Conservation (phyloP, 2,888 invertebrate genomes). For the Gortyna flavago region DNA sequence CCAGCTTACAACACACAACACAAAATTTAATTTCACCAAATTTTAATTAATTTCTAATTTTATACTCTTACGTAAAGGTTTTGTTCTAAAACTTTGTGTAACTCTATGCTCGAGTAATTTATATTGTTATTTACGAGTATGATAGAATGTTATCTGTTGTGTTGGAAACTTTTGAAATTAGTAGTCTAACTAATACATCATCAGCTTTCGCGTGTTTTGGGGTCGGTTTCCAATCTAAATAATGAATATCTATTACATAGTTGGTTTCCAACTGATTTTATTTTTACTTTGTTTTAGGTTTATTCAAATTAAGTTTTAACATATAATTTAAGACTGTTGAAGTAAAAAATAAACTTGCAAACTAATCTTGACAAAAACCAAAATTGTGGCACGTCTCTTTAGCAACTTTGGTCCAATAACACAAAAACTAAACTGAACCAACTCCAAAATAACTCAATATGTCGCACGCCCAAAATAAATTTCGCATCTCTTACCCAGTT, state of each 20-base stretch:
- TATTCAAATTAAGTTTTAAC: background rate
- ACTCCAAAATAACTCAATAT: slow-evolving; percentile 43
- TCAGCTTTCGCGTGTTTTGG: slow-evolving; percentile 11
- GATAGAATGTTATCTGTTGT: slow-evolving; percentile 48
- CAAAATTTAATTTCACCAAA: slow-evolving; percentile 53
- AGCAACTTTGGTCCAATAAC: slow-evolving; percentile 3
- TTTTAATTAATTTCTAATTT: slow-evolving; percentile 66
- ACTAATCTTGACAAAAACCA: background rate
- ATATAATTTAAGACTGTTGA: background rate
- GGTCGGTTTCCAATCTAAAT: slow-evolving; percentile 11
- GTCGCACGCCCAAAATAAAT: slow-evolving; percentile 24
- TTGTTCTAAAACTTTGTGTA: slow-evolving; percentile 42
- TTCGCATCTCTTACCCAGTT: slow-evolving; percentile 39
- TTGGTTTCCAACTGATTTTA: background rate
- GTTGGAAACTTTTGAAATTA: slow-evolving; percentile 43
- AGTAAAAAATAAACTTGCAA: background rate
- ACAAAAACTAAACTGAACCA: slow-evolving; percentile 6
- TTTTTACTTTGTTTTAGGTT: background rate
- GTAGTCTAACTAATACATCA: slow-evolving; percentile 32
- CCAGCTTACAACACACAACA: slow-evolving; percentile 14
- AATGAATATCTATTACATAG: background rate
- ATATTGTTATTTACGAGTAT: slow-evolving; percentile 35
- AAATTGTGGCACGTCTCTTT: background rate
- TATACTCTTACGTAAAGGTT: slow-evolving; percentile 30
- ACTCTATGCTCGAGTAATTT: slow-evolving; percentile 29